Evolutionary conservation across 2,113 vertebrate genomes (phyloP), one percentile per base, ranked within the genome.

Genomic region (Rhadina sibilatrix): DNA sequence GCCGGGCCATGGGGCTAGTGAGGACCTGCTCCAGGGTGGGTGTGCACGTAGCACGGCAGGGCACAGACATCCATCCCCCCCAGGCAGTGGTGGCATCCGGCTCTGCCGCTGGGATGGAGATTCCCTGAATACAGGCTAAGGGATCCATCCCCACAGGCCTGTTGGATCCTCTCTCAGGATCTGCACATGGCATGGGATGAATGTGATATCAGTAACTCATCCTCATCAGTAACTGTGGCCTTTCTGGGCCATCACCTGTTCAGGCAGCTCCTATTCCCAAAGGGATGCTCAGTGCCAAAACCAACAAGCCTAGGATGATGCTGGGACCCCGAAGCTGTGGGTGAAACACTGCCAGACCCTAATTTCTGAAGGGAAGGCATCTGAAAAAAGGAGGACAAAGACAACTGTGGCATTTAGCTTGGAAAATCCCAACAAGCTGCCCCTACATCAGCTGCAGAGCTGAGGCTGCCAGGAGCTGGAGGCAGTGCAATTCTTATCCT

Each of bases 351-450:
- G 33, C 38, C 75, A 93, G 59, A 33, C 15, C 15, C 35, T 25
- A 21, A 5, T 88, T 69, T 86, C 21, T 35, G 10, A 25, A 4
- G 8, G 1, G 3, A 35, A 83, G 15, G 35, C 1, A 1, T 38
- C 86, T 90, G 76, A 65, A 59, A 71, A 89, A 80, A 38, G 7
- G n/a, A 88, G n/a, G 59, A 63, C 64, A 81, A 77, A 88, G 54
- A 46, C 0, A 0, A 74, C 46, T 1, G 1, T 90, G 47, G 63
- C 12, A 8, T 78, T 88, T 75, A 60, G 44, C 69, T 78, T 78
- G 80, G 83, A 96, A 96, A 92, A 92, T 87, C 72, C 80, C 93
- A 66, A n/a, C 52, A 86, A 81, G 72, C 68, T 93, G 72, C 21
- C 49, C 50, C 76, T 74, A 9, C 2, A 0, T 66, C 59, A 42